phyloP scores from a whole-genome alignment of 1,140 invertebrate genomes.

The Carposina sasakii region DNA sequence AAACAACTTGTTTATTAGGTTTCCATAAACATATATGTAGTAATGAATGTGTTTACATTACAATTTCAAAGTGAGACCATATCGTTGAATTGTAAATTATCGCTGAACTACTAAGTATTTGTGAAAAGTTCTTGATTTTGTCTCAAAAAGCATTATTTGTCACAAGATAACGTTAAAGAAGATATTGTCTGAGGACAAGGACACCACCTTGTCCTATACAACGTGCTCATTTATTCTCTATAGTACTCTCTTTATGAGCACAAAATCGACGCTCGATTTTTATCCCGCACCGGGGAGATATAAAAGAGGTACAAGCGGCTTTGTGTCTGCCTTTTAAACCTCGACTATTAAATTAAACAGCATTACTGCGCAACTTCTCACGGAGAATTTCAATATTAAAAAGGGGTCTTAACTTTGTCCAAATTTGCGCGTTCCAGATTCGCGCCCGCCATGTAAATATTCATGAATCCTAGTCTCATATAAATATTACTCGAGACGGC shows the following conservation, averaged over 20 bases:
- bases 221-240: slow-evolving; percentile 51
- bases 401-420: slow-evolving; percentile 19
- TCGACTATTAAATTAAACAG: slow-evolving; percentile 43
- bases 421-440: slow-evolving; percentile 35
- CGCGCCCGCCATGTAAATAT: slow-evolving; percentile 46
- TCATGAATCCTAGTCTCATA: slow-evolving; percentile 50
- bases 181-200: no score
- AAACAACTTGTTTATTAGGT: no score
- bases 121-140: no score
- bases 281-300: slow-evolving; percentile 43
- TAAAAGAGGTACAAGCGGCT: slow-evolving; percentile 38
- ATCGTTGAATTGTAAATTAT: no score
- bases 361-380: slow-evolving; percentile 17
- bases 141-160: no score
- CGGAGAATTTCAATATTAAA: slow-evolving; percentile 21
- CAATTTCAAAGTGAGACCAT: no score
- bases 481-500: slow-evolving; percentile 50
- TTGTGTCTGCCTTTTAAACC: no score
- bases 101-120: no score
- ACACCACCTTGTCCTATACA: no score
- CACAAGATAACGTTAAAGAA: no score
- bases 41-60: no score
- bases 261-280: slow-evolving; percentile 53
- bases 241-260: slow-evolving; percentile 46
- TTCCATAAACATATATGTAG: no score